Conservation (phyloP, 2,888 invertebrate species). For the Chydorus sphaericus region DNA sequence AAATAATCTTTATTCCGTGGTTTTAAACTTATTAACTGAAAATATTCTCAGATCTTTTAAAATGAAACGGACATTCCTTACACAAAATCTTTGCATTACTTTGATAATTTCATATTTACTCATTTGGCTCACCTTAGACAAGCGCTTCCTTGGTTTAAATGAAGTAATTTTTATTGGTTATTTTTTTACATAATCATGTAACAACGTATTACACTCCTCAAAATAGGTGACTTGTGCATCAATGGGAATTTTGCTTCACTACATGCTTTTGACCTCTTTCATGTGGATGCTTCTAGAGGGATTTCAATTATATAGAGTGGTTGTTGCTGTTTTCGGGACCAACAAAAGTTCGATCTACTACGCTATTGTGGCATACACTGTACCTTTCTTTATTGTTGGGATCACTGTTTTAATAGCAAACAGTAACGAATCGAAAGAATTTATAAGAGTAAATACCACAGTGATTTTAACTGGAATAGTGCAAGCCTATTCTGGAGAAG, state of each 20-base stretch:
- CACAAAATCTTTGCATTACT: conserved; percentile 37
- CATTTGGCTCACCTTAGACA: conserved; percentile 28
- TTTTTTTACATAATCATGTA: too few relatives aligned
- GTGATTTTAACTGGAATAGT: too few relatives aligned
- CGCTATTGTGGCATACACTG: conserved; percentile 31
- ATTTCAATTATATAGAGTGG: conserved; percentile 34
- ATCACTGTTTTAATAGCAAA: conserved; percentile 14
- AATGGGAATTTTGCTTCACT: conserved; percentile 33
- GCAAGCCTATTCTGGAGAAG: conserved; percentile 19
- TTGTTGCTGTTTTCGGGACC: conserved; percentile 34
- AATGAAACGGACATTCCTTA: conserved; percentile 35
- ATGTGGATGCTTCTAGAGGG: conserved; percentile 39
- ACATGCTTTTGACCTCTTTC: conserved; percentile 33
- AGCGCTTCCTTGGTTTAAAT: conserved; percentile 17
- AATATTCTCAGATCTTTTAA: conserved; percentile 11
- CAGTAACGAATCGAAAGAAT: conserved; percentile 14
- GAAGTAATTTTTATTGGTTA: conserved; percentile 18
- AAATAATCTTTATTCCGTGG: neutral
- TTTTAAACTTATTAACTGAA: too few relatives aligned
- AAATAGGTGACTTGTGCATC: conserved; percentile 28
- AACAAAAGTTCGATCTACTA: conserved; percentile 31
- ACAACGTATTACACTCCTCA: too few relatives aligned
- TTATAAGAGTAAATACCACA: too few relatives aligned
- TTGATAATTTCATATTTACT: conserved; percentile 35
- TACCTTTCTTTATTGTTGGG: conserved; percentile 19